Evolutionary conservation across 1,140 invertebrate genomes (phyloP).

Genomic region (Sesamia nonagrioides): DNA sequence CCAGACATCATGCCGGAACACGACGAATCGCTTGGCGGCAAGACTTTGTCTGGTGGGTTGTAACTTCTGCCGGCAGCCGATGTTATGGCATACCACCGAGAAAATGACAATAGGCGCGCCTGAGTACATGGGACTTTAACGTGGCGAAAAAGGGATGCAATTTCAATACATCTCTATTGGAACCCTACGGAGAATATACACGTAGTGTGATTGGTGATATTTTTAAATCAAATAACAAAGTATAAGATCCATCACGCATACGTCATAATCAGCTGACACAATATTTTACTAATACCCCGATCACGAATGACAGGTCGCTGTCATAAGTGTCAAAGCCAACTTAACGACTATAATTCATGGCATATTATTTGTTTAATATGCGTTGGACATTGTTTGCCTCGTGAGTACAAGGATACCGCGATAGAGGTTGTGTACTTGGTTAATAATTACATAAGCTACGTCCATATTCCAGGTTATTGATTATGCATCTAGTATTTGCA

Average conservation of each 20-base stretch:
- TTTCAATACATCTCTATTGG: too few species aligned
- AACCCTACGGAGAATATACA: too few species aligned
- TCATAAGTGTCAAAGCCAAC: slow-evolving; percentile 62
- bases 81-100: too few species aligned
- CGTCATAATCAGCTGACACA: slow-evolving; percentile 3
- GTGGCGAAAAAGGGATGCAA: too few species aligned
- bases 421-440: slow-evolving; percentile 78
- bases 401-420: slow-evolving; percentile 82
- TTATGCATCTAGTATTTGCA: slow-evolving; percentile 59
- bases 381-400: slow-evolving; percentile 78
- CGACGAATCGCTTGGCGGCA: too few species aligned
- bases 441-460: slow-evolving; percentile 82
- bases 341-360: slow-evolving; percentile 77
- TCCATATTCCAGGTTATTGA: slow-evolving; percentile 73
- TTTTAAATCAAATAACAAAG: background rate
- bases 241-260: background rate
- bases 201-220: too few species aligned
- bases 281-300: background rate
- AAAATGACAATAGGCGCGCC: too few species aligned
- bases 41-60: too few species aligned
- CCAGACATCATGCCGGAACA: too few species aligned
- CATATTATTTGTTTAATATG: slow-evolving; percentile 83
- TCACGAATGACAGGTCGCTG: slow-evolving; percentile 1
- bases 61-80: too few species aligned
- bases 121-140: too few species aligned